Conservation (phyloP, 2,113 vertebrate genomes). For the Chaetops frenatus region DNA sequence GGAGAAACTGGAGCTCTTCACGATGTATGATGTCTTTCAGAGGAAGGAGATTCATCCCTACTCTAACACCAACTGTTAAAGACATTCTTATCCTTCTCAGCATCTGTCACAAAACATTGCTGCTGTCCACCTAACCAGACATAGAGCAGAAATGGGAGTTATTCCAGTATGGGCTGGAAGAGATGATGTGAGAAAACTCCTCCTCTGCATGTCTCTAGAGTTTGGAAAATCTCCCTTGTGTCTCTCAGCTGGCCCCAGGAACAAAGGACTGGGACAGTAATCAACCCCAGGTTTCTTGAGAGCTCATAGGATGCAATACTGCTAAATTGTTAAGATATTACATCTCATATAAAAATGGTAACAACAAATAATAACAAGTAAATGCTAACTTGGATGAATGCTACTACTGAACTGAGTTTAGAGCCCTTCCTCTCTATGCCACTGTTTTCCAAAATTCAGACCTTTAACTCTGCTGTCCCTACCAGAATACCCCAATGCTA, state of each 20-base stretch:
- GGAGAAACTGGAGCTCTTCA: background rate
- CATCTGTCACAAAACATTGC: background rate
- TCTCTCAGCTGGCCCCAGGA: background rate
- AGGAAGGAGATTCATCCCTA: background rate
- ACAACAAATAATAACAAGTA: background rate
- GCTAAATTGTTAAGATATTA: background rate
- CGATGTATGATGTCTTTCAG: fast-evolving
- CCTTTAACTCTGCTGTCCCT: background rate
- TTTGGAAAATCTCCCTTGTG: background rate
- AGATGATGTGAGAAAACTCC: background rate
- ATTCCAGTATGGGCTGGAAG: background rate
- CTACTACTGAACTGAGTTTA: background rate
- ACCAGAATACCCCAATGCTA: background rate
- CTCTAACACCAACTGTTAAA: background rate
- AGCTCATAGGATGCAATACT: background rate
- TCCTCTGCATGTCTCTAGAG: background rate
- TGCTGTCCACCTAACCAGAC: background rate
- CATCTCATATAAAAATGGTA: background rate
- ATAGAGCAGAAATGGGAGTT: background rate
- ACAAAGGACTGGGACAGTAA: background rate
- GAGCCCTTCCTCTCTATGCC: background rate
- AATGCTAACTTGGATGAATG: background rate
- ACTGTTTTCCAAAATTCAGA: background rate
- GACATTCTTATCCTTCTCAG: background rate
- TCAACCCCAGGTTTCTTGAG: background rate